Percentiles rank a stretch among this genome's conserved stretches.
These are phyloP conservation scores for Heliocidaris erythrogramma DNA, from an alignment of 35 echinoderm and acorn worm genomes.

Conservation along the genomic window DNA sequence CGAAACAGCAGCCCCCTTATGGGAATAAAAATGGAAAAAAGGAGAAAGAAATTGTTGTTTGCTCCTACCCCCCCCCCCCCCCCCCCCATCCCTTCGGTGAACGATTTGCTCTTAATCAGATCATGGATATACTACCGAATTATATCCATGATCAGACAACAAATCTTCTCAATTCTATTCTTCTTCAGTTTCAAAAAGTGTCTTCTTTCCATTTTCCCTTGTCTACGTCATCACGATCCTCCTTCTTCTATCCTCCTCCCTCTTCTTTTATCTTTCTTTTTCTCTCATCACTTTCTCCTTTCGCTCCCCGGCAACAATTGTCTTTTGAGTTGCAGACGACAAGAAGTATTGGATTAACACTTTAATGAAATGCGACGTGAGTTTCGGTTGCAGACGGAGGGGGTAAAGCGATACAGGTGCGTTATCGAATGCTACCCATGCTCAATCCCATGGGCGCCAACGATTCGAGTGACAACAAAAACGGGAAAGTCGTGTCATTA, in stretches of 20 bases:
- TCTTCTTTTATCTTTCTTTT: not conserved
- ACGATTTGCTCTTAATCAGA: not conserved
- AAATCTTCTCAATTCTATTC: not conserved
- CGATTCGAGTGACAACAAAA: not conserved
- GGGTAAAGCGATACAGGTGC: not conserved
- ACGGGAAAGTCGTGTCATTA: conserved; percentile 1
- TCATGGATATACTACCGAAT: not conserved
- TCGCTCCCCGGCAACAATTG: not conserved
- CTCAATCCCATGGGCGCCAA: not conserved
- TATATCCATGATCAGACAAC: not conserved
- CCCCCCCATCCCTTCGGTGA: no score
- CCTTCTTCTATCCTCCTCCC: not conserved
- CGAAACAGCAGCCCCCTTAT: no score
- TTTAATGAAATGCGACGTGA: conserved; percentile 17
- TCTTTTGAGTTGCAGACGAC: not conserved
- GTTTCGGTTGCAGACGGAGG: not conserved
- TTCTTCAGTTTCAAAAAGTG: not conserved
- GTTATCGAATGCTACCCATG: not conserved
- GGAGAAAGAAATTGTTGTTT: no score
- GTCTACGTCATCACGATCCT: not conserved
- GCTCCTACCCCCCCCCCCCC: no score
- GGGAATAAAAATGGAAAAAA: no score
- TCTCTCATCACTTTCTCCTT: not conserved
- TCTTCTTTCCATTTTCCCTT: not conserved
- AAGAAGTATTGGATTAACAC: conserved; percentile 11